phyloP scores from a whole-genome alignment of 2,888 invertebrate species.

The Meandrusa payeni region DNA sequence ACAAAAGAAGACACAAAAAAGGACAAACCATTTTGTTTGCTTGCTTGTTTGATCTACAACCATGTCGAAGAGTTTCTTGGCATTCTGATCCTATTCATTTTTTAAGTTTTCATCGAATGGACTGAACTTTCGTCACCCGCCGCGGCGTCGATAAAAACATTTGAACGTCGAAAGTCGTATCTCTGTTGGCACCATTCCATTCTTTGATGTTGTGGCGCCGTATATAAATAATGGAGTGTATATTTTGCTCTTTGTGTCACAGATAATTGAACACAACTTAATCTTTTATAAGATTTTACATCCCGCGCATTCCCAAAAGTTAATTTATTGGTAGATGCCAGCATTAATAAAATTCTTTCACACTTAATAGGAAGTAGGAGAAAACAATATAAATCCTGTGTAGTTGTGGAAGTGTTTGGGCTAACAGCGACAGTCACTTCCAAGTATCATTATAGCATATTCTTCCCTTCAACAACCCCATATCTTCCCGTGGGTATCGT shows the following conservation, averaged over 20 bases:
- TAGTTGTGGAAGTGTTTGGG: too few relatives aligned
- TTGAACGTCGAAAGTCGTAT: slow-evolving; percentile 17
- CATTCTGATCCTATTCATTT: slow-evolving; percentile 6
- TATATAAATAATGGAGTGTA: slow-evolving; percentile 7
- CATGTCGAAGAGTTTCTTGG: slow-evolving; percentile 3
- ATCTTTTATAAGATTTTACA: background rate
- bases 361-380: too few relatives aligned
- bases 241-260: slow-evolving; percentile 8
- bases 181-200: slow-evolving; percentile 21
- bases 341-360: too few relatives aligned
- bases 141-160: slow-evolving; percentile 16
- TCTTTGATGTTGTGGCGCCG: slow-evolving; percentile 2
- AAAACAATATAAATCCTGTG: too few relatives aligned
- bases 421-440: too few relatives aligned
- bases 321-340: too few relatives aligned
- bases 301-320: too few relatives aligned
- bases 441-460: too few relatives aligned
- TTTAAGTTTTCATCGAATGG: slow-evolving; percentile 8
- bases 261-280: slow-evolving; percentile 2
- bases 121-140: slow-evolving; percentile 16
- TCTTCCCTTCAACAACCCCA: too few relatives aligned
- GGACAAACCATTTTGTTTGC: background rate
- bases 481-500: too few relatives aligned
- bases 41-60: background rate
- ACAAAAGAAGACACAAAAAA: background rate